Conservation (phyloP, 2,888 invertebrate species). For the Nemotelus nigrinus region DNA sequence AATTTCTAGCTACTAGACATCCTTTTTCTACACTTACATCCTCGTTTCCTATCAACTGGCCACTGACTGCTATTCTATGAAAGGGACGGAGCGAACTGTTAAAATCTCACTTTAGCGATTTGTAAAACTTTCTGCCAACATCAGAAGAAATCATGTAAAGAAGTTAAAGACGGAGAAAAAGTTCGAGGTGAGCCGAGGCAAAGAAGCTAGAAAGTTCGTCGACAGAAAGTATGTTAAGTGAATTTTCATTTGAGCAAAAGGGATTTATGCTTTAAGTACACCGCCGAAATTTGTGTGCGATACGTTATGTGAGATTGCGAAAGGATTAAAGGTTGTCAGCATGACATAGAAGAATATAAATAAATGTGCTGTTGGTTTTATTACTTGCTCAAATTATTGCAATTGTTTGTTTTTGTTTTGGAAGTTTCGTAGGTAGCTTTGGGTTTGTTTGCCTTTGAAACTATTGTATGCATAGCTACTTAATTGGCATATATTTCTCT, state of each 20-base stretch:
- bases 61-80: too few species aligned
- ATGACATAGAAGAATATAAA: not conserved
- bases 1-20: not conserved
- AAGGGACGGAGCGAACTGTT: not conserved
- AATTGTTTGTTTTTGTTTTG: not conserved
- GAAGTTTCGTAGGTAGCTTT: not conserved
- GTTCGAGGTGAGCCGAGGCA: not conserved
- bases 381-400: not conserved
- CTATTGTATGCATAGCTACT: too few species aligned
- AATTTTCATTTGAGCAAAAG: conserved; percentile 30
- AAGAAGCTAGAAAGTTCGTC: conserved; percentile 16
- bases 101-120: not conserved
- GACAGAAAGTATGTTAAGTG: conserved; percentile 36
- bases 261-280: conserved; percentile 18
- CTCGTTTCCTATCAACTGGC: too few species aligned
- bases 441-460: too few species aligned
- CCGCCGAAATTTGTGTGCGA: not conserved
- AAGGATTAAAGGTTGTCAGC: not conserved
- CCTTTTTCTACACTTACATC: not conserved
- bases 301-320: not conserved
- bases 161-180: not conserved
- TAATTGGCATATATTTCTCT: too few species aligned
- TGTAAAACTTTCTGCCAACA: conserved; percentile 10
- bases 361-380: not conserved
- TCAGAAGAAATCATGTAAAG: not conserved